These are phyloP conservation scores for Enchytraeus crypticus DNA, from an alignment of 2,888 invertebrate genomes.

Conservation along the genomic window DNA sequence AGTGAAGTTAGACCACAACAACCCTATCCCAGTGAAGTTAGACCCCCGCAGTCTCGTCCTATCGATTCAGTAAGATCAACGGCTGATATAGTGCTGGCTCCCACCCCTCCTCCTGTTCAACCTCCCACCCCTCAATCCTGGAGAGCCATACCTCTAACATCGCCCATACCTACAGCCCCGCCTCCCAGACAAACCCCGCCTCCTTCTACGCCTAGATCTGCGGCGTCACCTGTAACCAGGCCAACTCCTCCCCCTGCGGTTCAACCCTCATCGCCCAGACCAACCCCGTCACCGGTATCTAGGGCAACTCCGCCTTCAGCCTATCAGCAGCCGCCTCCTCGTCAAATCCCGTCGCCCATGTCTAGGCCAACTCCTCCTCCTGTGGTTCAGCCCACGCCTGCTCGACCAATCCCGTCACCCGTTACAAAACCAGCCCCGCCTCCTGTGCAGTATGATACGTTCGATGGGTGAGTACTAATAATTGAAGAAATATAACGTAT, in stretches of 20 bases:
- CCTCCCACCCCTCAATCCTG: slow-evolving; percentile 3
- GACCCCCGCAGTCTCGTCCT: not conserved
- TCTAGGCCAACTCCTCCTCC: not conserved
- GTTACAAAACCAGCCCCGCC: too few species aligned
- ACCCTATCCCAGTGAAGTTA: too few species aligned
- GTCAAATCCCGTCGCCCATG: too few species aligned
- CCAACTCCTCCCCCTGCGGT: slow-evolving; percentile 7
- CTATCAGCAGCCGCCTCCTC: not conserved
- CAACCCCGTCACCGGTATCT: not conserved
- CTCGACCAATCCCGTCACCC: too few species aligned
- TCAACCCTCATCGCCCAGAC: slow-evolving; percentile 1
- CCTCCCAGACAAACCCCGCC: slow-evolving; percentile 1
- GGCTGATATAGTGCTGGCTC: slow-evolving; percentile 18
- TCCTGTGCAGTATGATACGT: too few species aligned
- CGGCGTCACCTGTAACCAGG: slow-evolving; percentile 1
- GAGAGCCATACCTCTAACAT: not conserved
- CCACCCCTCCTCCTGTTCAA: slow-evolving; percentile 10
- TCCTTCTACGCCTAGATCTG: not conserved
- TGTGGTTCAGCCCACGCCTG: not conserved
- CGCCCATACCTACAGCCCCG: not conserved
- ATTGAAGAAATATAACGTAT: too few species aligned
- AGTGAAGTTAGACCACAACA: too few species aligned
- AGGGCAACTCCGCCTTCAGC: slow-evolving; percentile 2
- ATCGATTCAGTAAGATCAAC: slow-evolving; percentile 6
- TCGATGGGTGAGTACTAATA: too few species aligned